Evolutionary conservation across 2,888 invertebrate genomes (phyloP), one percentile per base, ranked within the genome.

Genomic region (Beris morrisii): DNA sequence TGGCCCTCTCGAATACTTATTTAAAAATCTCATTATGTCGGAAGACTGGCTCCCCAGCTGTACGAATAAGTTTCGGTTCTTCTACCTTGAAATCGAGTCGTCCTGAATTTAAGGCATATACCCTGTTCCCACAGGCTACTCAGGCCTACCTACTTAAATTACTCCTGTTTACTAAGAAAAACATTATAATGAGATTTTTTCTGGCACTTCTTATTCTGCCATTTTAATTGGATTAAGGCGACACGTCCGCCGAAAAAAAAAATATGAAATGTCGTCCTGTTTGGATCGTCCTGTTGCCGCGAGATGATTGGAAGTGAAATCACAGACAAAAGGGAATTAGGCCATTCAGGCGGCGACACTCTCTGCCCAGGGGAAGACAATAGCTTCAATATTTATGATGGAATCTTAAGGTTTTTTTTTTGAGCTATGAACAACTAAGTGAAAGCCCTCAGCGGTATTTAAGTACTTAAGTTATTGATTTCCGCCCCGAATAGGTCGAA

Each of bases 141-240:
- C 48, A 7, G 7, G 12, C 7, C 12, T 44, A 9, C 46, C 5
- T 32, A 15, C 31, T 15, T 48, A 32, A 50, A 32, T 64, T 64
- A 54, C 54, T 57, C 31, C 61, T 61, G 66, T 66, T 66, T 68
- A 66, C 59, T 53, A 67, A 57, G 50, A 55, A 66, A 66, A 69
- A 67, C 63, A 67, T 69, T 67, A 69, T 69, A 69, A 69, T 69
- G 69, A 69, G 69, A 69, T 69, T 69, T 69, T 66, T 67, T 56
- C 52, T 50, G 67, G 57, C 59, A 61, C 69, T 69, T 69, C 66
- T 66, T 69, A 69, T 69, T 69, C 67, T 56, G 55, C 57, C 66
- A 67, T 69, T 69, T 69, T 55, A 56, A 67, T 64, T 64, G 55
- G 58, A 56, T 59, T 57, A 46, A 50, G 64, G 57, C 64, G 69